These are phyloP conservation scores for Poliocrania exsul DNA, from an alignment of 2,797 vertebrate species.

Conservation along the genomic window DNA sequence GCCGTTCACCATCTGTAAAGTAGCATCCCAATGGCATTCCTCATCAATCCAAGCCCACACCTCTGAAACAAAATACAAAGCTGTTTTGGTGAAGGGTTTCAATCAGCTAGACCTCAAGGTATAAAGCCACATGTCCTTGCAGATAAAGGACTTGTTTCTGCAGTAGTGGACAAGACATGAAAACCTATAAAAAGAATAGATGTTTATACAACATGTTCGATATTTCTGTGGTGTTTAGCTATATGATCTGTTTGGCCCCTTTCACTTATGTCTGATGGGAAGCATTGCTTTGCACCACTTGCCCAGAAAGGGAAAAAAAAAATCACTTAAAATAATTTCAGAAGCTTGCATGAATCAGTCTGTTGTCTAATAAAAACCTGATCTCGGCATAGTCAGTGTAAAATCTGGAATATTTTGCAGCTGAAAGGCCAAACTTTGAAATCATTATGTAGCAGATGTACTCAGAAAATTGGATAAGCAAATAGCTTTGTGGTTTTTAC, in stretches of 20 bases:
- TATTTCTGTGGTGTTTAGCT: neutral
- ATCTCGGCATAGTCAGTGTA: neutral
- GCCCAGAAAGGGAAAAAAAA: neutral
- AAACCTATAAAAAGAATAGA: neutral
- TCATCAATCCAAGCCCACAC: neutral
- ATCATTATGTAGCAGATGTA: neutral
- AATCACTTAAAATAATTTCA: neutral
- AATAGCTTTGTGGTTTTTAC: neutral
- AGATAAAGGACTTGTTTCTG: neutral
- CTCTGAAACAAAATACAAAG: neutral
- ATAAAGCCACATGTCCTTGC: neutral
- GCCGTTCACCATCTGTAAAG: neutral
- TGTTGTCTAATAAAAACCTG: neutral
- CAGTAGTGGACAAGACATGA: neutral
- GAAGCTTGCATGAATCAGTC: neutral
- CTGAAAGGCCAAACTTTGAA: neutral
- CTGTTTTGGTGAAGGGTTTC: neutral
- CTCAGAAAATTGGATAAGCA: neutral
- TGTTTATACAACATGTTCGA: neutral
- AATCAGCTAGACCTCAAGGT: neutral
- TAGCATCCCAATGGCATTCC: neutral
- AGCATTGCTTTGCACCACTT: neutral
- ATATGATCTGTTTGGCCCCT: neutral
- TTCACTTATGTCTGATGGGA: neutral
- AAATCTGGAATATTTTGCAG: neutral